Evolutionary conservation across 1,140 invertebrate genomes (phyloP), one percentile per base, ranked within the genome.

Genomic region (Hypsibius dujardini): DNA sequence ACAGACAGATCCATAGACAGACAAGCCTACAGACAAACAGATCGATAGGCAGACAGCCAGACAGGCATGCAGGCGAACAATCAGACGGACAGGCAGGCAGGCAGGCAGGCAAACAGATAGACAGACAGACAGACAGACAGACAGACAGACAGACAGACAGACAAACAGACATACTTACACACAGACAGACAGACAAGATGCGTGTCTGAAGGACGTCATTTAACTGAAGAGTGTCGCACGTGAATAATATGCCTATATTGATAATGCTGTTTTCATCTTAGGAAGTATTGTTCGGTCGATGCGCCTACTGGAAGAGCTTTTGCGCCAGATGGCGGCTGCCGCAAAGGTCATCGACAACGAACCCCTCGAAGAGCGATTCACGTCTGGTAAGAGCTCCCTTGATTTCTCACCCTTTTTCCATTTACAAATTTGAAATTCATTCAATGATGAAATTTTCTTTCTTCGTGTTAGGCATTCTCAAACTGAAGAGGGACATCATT

Each of bases 281-380:
- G 89, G 95, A 71, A 95, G 91, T 71, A 97, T 99, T 75, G 98
- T 99, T 77, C 84, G 96, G 42, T 93, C 90, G 77, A 94, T 99
- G 89, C 84, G 95, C 73, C 85, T 95, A 46, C 81, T 99, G 56
- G 96, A 99, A 81, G 95, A 98, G 81, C 84, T 97, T 1, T 79
- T 98, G 15, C 82, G 95, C 72, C 94, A 99, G 81, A 86, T 99
- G 81, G 88, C 88, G 74, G 91, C 95, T 81, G 95, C 95, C 45
- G 87, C 95, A 0, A 97, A 95, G 82, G 92, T 89, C 75, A 97
- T 98, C 74, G 95, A 94, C 15, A 97, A 96, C 77, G 87, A 87
- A 14, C 92, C 95, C 74, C 82, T 99, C 72, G 94, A 98, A 82
- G 88, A 89, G 75, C 98, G 97, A 81, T 98, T 99, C 79, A 88